A percentile compares a stretch with the other conserved stretches of the same genome.
These are phyloP conservation scores for Aleiodes leptofemur DNA, from an alignment of 2,888 invertebrate species.

Conservation along the genomic window DNA sequence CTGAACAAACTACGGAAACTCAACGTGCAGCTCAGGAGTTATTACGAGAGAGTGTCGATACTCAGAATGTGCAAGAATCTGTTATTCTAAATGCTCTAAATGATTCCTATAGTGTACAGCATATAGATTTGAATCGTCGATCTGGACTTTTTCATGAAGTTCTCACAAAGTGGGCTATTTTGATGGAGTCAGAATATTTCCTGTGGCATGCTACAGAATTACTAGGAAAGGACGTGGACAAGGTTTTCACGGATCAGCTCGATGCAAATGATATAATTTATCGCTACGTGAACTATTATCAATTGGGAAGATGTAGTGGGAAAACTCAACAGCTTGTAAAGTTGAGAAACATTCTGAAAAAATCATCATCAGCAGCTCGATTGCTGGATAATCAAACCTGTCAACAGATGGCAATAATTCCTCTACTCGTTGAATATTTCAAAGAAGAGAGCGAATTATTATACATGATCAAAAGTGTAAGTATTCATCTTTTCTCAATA, in stretches of 20 bases:
- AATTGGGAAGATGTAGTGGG: neutral
- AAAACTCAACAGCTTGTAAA: neutral
- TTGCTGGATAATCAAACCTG: neutral
- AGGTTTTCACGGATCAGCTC: neutral
- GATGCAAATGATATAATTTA: neutral
- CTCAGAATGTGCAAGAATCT: too few species aligned
- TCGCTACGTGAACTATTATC: slow-evolving; percentile 10
- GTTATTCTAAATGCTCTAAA: too few species aligned
- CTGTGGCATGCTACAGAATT: neutral
- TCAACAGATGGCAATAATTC: neutral
- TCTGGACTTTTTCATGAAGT: too few species aligned
- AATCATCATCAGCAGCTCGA: neutral
- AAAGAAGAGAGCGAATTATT: neutral
- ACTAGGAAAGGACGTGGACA: slow-evolving; percentile 7
- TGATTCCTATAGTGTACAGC: too few species aligned
- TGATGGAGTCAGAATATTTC: too few species aligned
- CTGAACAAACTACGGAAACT: neutral
- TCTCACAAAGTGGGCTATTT: too few species aligned
- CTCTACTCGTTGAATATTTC: neutral
- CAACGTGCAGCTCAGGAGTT: too few species aligned
- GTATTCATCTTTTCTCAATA: too few species aligned
- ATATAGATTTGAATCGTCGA: too few species aligned
- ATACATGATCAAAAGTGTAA: neutral
- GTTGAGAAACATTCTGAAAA: neutral
- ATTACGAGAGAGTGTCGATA: too few species aligned